Evolutionary conservation across 2,797 vertebrate genomes (phyloP).

Genomic region (Microctenopoma steveboyesi): DNA sequence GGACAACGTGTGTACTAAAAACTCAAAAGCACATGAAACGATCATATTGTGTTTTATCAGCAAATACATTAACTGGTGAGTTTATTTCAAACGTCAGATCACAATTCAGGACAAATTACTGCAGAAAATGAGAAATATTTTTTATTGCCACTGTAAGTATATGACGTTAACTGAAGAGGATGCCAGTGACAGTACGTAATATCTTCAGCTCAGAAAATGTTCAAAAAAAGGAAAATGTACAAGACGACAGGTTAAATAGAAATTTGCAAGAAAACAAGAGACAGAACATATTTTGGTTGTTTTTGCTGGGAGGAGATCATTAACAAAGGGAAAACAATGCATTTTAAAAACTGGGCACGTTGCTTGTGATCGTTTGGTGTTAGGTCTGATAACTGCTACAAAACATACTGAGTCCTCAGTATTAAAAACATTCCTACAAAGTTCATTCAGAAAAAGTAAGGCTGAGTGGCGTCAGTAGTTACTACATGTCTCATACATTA

Average conservation of each 20-base stretch:
- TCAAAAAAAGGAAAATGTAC: neutral
- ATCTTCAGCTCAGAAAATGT: neutral
- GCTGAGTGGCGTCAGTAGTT: constrained; percentile 25
- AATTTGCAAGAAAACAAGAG: neutral
- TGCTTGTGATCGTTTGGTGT: too few species aligned
- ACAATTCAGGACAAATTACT: too few species aligned
- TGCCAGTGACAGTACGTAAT: neutral
- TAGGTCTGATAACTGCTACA: constrained; percentile 18
- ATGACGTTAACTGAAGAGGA: too few species aligned
- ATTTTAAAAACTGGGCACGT: neutral
- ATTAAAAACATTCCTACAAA: constrained; percentile 22
- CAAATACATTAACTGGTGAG: too few species aligned
- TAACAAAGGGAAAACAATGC: neutral
- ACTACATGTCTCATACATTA: neutral
- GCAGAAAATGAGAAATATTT: too few species aligned
- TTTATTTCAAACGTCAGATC: too few species aligned
- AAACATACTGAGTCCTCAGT: neutral
- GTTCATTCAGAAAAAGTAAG: constrained; percentile 43
- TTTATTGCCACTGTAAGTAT: too few species aligned
- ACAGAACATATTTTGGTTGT: neutral
- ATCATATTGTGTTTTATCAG: too few species aligned
- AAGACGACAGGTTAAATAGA: neutral
- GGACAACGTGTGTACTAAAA: too few species aligned
- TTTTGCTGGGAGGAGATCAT: neutral
- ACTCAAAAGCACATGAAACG: too few species aligned